Conservation (phyloP, 2,113 vertebrate genomes). For the Charina bottae region DNA sequence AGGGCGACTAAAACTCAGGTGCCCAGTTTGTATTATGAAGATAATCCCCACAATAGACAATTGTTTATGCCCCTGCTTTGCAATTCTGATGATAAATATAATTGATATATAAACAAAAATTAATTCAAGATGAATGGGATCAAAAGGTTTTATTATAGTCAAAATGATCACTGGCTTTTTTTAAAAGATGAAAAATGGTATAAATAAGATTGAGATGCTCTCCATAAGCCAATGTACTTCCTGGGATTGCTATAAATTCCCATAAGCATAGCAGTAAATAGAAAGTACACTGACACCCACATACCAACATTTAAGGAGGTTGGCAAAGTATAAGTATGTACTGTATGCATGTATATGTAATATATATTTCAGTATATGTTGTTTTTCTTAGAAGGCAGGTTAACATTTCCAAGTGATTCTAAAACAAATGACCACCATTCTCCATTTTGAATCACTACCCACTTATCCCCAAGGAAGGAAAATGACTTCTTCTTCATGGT, state of each 20-base stretch:
- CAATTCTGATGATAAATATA: background rate
- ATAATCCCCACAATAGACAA: background rate
- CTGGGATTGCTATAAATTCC: background rate
- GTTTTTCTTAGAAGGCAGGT: background rate
- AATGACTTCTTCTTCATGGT: background rate
- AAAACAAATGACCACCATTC: background rate
- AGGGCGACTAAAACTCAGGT: background rate
- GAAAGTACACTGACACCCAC: background rate
- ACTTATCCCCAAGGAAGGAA: background rate
- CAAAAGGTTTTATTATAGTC: background rate
- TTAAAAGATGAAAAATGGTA: background rate
- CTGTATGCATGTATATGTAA: no score
- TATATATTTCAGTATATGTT: background rate
- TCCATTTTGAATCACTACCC: background rate
- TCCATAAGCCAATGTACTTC: background rate
- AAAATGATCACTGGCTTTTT: background rate
- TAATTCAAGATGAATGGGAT: background rate
- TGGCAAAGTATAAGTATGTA: no score
- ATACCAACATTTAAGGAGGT: background rate
- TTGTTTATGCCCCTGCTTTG: background rate
- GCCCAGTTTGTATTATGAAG: background rate
- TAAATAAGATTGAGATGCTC: background rate
- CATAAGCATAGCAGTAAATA: background rate
- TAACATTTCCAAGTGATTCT: background rate
- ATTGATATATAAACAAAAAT: background rate